A percentile compares a stretch with the other conserved stretches of the same genome.
phyloP scores from a whole-genome alignment of 2,797 vertebrate genomes.

The Anguilla megastoma region DNA sequence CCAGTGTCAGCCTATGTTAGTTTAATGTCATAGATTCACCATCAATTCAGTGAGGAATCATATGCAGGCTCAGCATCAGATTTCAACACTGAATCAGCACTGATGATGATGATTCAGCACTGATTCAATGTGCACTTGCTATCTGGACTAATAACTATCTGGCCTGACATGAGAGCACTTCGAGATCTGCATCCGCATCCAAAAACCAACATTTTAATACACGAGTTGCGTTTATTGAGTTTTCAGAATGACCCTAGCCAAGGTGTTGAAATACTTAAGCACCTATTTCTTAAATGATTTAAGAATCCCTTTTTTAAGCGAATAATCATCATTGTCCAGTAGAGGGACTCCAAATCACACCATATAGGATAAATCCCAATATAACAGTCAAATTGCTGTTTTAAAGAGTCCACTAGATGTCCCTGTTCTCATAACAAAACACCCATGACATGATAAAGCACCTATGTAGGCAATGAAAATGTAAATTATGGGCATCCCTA shows the following conservation, averaged over 20 bases:
- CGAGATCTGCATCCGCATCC: neutral
- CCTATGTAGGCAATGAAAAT: neutral
- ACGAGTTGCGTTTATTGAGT: neutral
- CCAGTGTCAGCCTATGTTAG: too few species aligned
- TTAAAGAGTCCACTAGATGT: neutral
- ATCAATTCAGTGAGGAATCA: too few species aligned
- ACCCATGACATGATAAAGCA: neutral
- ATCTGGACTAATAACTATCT: too few species aligned
- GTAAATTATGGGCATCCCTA: neutral
- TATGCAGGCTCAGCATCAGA: too few species aligned
- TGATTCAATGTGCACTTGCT: too few species aligned
- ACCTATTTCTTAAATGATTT: neutral
- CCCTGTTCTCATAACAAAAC: neutral
- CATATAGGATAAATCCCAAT: neutral
- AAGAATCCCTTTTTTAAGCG: neutral
- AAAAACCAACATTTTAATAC: neutral
- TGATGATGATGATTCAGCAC: too few species aligned
- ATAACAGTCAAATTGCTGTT: neutral
- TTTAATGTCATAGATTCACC: too few species aligned
- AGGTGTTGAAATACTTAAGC: neutral
- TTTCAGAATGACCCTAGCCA: neutral
- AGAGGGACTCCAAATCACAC: neutral
- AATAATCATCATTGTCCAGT: neutral
- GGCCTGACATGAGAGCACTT: too few species aligned
- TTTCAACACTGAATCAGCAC: too few species aligned